phyloP scores from a whole-genome alignment of 2,888 invertebrate genomes.

The Gastrophysa polygoni region DNA sequence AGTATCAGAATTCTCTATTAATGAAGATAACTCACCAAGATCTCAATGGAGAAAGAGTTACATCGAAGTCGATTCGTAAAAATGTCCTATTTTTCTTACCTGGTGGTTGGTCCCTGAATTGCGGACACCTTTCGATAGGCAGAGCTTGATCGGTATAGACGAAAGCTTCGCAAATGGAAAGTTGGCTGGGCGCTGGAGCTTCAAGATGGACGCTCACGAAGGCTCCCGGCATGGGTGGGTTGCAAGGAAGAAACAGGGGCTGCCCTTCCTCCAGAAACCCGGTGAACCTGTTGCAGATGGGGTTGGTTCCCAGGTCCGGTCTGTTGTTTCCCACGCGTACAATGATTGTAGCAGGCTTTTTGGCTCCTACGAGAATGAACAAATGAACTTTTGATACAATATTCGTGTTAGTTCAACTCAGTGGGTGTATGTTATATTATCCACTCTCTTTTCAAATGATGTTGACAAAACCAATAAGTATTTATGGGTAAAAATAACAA shows the following conservation, averaged over 20 bases:
- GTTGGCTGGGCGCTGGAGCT: conserved; percentile 72
- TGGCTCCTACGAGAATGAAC: conserved; percentile 69
- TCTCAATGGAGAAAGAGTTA: too few species aligned
- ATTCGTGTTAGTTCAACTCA: too few species aligned
- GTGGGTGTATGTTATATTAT: too few species aligned
- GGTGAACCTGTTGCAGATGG: conserved; percentile 88
- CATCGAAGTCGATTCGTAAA: too few species aligned
- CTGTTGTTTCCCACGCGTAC: conserved; percentile 92
- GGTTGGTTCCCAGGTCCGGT: conserved; percentile 89
- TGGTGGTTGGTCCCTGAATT: conserved; percentile 90
- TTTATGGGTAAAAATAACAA: too few species aligned
- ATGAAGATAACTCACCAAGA: too few species aligned
- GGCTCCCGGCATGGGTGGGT: conserved; percentile 94
- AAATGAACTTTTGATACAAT: too few species aligned
- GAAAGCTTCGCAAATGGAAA: conserved; percentile 92
- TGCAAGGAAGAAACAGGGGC: conserved; percentile 89
- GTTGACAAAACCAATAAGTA: too few species aligned
- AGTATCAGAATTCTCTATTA: too few species aligned
- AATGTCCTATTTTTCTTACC: conserved; percentile 54
- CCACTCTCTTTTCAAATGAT: too few species aligned
- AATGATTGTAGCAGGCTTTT: conserved; percentile 82
- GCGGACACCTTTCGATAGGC: conserved; percentile 90
- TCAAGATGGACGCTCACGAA: conserved; percentile 92
- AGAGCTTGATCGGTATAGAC: conserved; percentile 92
- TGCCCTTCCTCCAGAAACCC: conserved; percentile 88